Evolutionary conservation across 2,888 invertebrate species (phyloP), one percentile per base, ranked within the genome.

Genomic region (Heteromurus nitidus): DNA sequence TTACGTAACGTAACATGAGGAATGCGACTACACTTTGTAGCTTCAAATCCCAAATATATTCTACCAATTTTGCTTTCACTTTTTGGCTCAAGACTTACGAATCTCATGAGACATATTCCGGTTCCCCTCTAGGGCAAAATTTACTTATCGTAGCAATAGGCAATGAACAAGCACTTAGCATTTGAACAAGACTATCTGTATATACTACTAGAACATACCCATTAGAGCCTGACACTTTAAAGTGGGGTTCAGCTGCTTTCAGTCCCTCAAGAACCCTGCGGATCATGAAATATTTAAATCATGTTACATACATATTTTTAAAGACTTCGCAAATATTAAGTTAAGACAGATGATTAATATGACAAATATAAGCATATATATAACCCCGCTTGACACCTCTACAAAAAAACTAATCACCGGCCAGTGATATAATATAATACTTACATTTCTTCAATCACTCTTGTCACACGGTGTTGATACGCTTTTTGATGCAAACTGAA

Each of bases 391-490:
- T n/a, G n/a, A n/a, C n/a, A n/a, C n/a, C n/a, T n/a, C n/a, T n/a
- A n/a, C n/a, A n/a, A n/a, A n/a, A n/a, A n/a, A n/a, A n/a, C n/a
- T n/a, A n/a, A n/a, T n/a, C n/a, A n/a, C n/a, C n/a, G n/a, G n/a
- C n/a, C n/a, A n/a, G n/a, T n/a, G n/a, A n/a, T n/a, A n/a, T n/a
- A n/a, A n/a, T n/a, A n/a, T n/a, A 36, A 9, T 9, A 88, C 89
- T 88, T 88, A 90, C 91, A 91, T 91, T 58, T 87, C 85, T 84
- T 92, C 91, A 22, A 90, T 87, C 18, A 89, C 89, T 74, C 89
- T 87, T n/a, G 87, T 87, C 7, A 89, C 89, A 47, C 89, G 89
- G 82, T 91, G 90, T 84, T 90, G 90, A 87, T 92, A 93, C 2
- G 91, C 91, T 2, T 88, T 82, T 0, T 89, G 83, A 82, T 92